phyloP scores from a whole-genome alignment of 2,113 vertebrate species.

The Argyrosomus japonicus region DNA sequence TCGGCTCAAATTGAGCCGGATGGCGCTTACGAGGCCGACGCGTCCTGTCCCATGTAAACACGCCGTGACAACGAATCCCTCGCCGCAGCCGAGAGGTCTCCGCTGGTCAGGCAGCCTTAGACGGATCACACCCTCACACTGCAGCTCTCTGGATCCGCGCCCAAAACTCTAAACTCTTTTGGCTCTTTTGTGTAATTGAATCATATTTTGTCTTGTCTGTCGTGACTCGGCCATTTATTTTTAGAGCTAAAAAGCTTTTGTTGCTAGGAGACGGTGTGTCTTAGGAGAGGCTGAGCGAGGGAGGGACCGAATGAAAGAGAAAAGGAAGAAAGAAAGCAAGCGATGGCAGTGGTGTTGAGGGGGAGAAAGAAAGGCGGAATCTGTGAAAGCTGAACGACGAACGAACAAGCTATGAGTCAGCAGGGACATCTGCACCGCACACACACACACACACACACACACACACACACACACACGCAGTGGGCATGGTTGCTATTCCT shows the following conservation, averaged over 20 bases:
- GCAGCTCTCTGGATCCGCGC: conserved; percentile 29
- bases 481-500: conserved; percentile 75
- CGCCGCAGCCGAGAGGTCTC: neutral
- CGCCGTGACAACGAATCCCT: neutral
- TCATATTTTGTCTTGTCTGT: conserved; percentile 77
- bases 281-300: conserved; percentile 67
- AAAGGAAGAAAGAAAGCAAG: conserved; percentile 54
- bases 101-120: conserved; percentile 2
- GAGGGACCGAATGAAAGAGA: conserved; percentile 64
- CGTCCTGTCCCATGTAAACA: neutral
- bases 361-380: conserved; percentile 75
- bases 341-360: conserved; percentile 64
- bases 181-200: conserved; percentile 69
- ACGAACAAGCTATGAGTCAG: conserved; percentile 81
- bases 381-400: conserved; percentile 81
- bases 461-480: conserved; percentile 44
- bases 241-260: conserved; percentile 82
- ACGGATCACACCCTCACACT: conserved; percentile 18
- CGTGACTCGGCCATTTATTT: conserved; percentile 81
- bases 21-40: neutral
- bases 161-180: conserved; percentile 51
- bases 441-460: conserved; percentile 47
- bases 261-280: conserved; percentile 84
- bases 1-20: neutral
- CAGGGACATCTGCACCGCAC: conserved; percentile 75